Base-by-base conservation (phyloP, 2,113 vertebrate species). In the Synchiropus splendidus region DNA sequence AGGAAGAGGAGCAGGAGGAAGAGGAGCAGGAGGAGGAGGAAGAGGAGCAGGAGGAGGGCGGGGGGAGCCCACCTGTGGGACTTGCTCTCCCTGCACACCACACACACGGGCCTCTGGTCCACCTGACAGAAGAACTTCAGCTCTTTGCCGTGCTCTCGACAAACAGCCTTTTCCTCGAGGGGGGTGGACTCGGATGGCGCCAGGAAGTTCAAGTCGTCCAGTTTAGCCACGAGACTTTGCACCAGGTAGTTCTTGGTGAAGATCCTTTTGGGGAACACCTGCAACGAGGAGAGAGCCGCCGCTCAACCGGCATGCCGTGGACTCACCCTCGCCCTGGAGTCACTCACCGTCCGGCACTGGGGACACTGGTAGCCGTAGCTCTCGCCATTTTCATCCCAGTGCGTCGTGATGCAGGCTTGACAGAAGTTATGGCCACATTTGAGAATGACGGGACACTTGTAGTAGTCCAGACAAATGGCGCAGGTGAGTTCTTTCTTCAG, bases 401-500 rank as follows among this genome's bases (percentile, higher is more conserved):
- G 84, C 81, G 84, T 79, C 30, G 75, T 74, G 54, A 87, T 87
- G 31, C 86, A 86, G 30, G 76, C 72, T 1, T 79, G 79, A 13
- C 86, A 87, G 46, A 86, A 87, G 67, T 83, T 86, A 21, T 87
- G 86, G 0, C 86, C 84, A 40, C 86, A 87, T 59, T 85, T 86
- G 15, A 87, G 52, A 31, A 87, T 85, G 4, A 87, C 86, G 0
- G 86, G 79, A 21, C 85, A 83, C 14, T 83, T 78, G 51, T 80
- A 87, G 27, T 67, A 72, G 39, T 87, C 86, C 56, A 87, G 45
- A 45, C 86, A 87, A 46, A 86, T 86, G 0, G 83, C 76, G 68
- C 86, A 86, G 1, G 84, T 69, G 41, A 87, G 65, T 53, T 87
- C 86, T n/a, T 76, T 82, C 48, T 73, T 74, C 51, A 85, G 54